Percentiles rank a stretch among this genome's conserved stretches.
phyloP scores from a whole-genome alignment of 2,888 invertebrate genomes.

The Doris montereyensis region DNA sequence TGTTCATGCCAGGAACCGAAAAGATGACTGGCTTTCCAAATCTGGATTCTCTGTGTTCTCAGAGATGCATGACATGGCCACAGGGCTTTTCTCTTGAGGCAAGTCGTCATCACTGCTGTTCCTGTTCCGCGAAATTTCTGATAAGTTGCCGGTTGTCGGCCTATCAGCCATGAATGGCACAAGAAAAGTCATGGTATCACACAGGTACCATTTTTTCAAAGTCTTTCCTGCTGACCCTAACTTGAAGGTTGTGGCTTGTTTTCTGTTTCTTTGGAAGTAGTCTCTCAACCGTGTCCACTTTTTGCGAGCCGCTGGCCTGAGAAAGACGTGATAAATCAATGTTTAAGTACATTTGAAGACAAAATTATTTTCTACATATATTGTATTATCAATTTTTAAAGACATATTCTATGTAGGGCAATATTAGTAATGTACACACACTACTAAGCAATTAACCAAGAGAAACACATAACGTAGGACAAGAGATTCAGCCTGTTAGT shows the following conservation, averaged over 20 bases:
- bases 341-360: slow-evolving; percentile 4
- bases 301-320: background rate
- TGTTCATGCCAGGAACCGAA: too few species aligned
- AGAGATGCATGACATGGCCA: slow-evolving; percentile 12
- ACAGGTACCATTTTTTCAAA: slow-evolving; percentile 17
- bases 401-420: too few species aligned
- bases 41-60: slow-evolving; percentile 14
- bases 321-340: slow-evolving; percentile 2
- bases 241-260: background rate
- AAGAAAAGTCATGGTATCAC: slow-evolving; percentile 14
- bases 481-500: too few species aligned
- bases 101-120: too few species aligned
- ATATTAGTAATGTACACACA: too few species aligned
- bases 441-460: too few species aligned
- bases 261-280: slow-evolving; percentile 6
- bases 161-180: slow-evolving; percentile 15
- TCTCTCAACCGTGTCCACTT: slow-evolving; percentile 9
- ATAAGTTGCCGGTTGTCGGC: background rate
- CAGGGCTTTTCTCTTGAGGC: background rate
- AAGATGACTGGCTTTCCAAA: slow-evolving; percentile 10
- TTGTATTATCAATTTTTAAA: too few species aligned
- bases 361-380: slow-evolving; percentile 3
- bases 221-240: slow-evolving; percentile 21
- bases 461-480: too few species aligned
- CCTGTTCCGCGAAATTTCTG: too few species aligned